Evolutionary conservation across 2,888 invertebrate species (phyloP).

Genomic region (Lithophane socia): DNA sequence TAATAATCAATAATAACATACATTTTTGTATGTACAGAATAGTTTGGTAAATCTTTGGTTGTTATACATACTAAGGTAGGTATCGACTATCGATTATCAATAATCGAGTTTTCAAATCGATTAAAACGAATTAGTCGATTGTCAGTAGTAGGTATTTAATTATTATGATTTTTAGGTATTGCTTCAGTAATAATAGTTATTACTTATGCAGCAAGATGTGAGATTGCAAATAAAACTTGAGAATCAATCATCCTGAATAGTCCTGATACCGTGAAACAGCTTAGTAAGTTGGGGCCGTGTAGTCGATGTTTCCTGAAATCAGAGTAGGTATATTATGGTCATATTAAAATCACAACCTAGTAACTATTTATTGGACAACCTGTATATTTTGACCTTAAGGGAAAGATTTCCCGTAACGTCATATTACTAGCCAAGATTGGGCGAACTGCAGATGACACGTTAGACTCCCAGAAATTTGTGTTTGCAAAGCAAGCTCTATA

Average conservation of each 20-base stretch:
- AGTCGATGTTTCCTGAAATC: constrained; percentile 92
- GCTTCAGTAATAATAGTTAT: constrained; percentile 28
- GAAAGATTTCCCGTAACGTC: neutral
- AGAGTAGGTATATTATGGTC: constrained; percentile 17
- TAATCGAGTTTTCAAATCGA: constrained; percentile 31
- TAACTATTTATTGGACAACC: neutral
- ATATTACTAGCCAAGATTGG: neutral
- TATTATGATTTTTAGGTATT: constrained; percentile 7
- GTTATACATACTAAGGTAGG: constrained; percentile 7
- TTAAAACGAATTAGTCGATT: constrained; percentile 28
- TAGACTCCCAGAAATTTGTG: neutral
- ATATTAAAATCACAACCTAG: neutral
- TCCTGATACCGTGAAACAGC: constrained; percentile 39
- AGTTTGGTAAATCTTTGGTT: constrained; percentile 52
- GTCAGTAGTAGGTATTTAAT: neutral
- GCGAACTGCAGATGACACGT: neutral
- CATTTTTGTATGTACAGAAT: constrained; percentile 42
- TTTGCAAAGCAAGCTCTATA: neutral
- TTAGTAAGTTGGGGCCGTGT: constrained; percentile 94
- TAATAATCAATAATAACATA: constrained; percentile 38
- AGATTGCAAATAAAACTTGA: constrained; percentile 62
- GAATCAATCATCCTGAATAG: constrained; percentile 44
- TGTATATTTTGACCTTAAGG: neutral
- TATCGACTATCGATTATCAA: constrained; percentile 28
- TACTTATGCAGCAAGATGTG: constrained; percentile 41